Base-by-base conservation (phyloP, 2,797 vertebrate genomes). In the Octomys mimax region DNA sequence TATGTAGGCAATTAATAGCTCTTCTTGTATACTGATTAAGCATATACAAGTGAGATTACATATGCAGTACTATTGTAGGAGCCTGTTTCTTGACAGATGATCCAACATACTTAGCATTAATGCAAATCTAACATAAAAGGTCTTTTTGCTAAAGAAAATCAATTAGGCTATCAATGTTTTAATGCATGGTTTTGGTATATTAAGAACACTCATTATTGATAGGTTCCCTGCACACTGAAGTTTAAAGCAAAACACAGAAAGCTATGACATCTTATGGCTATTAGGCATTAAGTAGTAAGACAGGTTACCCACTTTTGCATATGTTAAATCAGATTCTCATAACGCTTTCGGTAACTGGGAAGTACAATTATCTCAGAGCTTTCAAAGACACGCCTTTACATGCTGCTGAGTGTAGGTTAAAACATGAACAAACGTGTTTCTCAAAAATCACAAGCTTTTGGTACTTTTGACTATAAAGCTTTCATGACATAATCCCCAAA, bases 301-400 rank as follows among this genome's bases (percentile, higher is more conserved):
- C 52, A 92, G 91, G 66, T 49, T 93, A 42, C 22, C 0, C 16
- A 86, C 19, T 92, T 87, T 80, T 92, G 66, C 71, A 80, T 91
- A 89, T 36, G 46, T 42, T 89, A 89, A 54, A 61, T 42, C 24
- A 95, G 18, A 94, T 39, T 93, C 77, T 49, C 54, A 80, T 52
- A 94, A 88, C 95, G 62, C 22, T 89, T 91, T 80, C 70, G 33
- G 83, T 89, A 49, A 83, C 70, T 91, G 62, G 36, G 81, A 96
- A 89, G 57, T 91, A 21, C 61, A 75, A 80, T 94, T 86, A 91
- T 64, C 84, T 86, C 12, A 86, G 36, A 59, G n/a, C 57, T 87
- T 95, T 96, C 78, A 64, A 96, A 89, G 84, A 59, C 28, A 94
- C 61, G 91, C 73, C 87, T 96, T 49, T 82, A 36, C 7, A 57